Evolutionary conservation across 2,888 invertebrate genomes (phyloP).

Genomic region (Alloscopus bannaensis): DNA sequence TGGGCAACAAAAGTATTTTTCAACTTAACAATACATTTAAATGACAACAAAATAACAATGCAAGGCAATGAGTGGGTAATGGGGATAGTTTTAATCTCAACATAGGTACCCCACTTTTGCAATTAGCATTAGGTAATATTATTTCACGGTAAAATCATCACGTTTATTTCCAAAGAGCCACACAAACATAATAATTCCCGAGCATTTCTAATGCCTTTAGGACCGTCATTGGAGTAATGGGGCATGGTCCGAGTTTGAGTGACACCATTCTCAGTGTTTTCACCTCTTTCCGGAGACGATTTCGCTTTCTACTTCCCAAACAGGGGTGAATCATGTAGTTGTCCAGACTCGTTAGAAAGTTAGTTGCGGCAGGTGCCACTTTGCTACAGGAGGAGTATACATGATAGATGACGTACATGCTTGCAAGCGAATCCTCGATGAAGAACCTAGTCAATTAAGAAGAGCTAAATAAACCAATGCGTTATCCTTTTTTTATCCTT

Average conservation of each 20-base stretch:
- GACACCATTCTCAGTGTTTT: slow-evolving; percentile 33
- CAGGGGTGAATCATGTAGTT: neutral
- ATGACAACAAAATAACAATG: no score
- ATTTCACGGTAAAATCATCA: no score
- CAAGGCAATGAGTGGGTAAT: no score
- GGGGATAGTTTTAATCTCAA: no score
- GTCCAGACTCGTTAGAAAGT: neutral
- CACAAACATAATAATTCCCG: slow-evolving; percentile 49
- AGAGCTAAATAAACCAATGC: neutral
- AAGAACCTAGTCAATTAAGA: neutral
- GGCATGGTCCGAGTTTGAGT: slow-evolving; percentile 40
- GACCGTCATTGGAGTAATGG: slow-evolving; percentile 37
- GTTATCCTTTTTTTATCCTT: neutral
- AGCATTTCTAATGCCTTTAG: slow-evolving; percentile 41
- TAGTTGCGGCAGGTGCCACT: neutral
- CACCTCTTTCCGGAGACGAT: slow-evolving; percentile 2
- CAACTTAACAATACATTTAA: no score
- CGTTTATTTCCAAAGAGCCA: slow-evolving; percentile 43
- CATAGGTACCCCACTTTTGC: no score
- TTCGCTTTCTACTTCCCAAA: neutral
- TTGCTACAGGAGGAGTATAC: neutral
- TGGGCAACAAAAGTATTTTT: no score
- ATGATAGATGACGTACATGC: neutral
- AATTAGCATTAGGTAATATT: no score
- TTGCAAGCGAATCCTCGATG: neutral